phyloP scores from a whole-genome alignment of 2,113 vertebrate genomes.

The Bostrychus sinensis region DNA sequence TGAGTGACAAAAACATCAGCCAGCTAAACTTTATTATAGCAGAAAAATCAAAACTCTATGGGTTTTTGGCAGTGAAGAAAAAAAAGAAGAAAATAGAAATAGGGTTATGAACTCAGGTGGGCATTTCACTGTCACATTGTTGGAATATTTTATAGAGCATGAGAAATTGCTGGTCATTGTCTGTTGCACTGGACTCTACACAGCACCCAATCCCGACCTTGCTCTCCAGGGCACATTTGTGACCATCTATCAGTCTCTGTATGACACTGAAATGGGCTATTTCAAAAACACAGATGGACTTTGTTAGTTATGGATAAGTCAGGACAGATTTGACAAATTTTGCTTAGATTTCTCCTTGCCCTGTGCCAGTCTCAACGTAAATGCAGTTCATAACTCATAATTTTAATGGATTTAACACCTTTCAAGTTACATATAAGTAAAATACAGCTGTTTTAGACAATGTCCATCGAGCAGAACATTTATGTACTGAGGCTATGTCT shows the following conservation, averaged over 20 bases:
- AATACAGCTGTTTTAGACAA: no score
- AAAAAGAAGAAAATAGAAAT: no score
- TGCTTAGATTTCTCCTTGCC: no score
- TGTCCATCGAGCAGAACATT: no score
- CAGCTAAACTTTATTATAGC: neutral
- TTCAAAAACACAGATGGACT: slow-evolving; percentile 60
- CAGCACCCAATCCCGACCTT: neutral
- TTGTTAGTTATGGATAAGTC: slow-evolving; percentile 54
- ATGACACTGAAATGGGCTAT: slow-evolving; percentile 23
- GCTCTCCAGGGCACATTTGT: slow-evolving; percentile 11
- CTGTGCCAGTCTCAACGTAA: no score
- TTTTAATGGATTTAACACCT: no score
- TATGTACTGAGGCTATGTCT: no score
- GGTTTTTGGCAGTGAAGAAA: neutral
- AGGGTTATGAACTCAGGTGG: neutral
- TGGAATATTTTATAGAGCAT: neutral
- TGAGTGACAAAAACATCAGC: neutral
- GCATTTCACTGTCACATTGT: neutral
- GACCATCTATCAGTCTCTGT: slow-evolving; percentile 53
- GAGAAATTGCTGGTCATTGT: neutral
- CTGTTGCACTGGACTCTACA: neutral
- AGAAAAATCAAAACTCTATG: neutral
- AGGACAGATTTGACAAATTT: neutral
- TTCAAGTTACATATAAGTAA: no score
- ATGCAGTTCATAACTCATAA: no score